Evolutionary conservation across 2,888 invertebrate genomes (phyloP).

Genomic region (Papilio protenor): DNA sequence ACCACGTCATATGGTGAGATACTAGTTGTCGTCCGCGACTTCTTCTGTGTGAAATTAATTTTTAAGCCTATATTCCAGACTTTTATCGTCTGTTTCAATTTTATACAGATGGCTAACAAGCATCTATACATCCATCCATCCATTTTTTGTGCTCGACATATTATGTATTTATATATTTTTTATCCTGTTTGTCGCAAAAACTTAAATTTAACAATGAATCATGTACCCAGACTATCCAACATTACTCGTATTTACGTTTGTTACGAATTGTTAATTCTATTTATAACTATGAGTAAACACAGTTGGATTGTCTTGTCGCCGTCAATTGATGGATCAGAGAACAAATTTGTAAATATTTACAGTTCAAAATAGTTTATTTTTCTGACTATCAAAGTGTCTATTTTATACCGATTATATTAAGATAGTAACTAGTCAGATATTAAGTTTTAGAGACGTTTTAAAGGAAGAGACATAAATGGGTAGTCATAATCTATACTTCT

Average conservation of each 20-base stretch:
- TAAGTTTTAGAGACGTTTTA: too few relatives aligned
- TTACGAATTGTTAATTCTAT: neutral
- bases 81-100: too few relatives aligned
- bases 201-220: neutral
- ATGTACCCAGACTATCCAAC: neutral
- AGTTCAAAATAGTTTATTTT: neutral
- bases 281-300: constrained; percentile 5
- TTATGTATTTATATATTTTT: too few relatives aligned
- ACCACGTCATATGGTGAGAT: constrained; percentile 90
- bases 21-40: neutral
- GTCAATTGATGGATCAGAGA: constrained; percentile 13
- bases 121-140: too few relatives aligned
- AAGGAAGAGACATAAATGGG: too few relatives aligned
- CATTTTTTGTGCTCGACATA: too few relatives aligned
- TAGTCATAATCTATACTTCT: too few relatives aligned
- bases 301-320: constrained; percentile 5
- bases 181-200: neutral
- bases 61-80: too few relatives aligned
- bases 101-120: too few relatives aligned
- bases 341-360: constrained; percentile 5
- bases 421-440: too few relatives aligned
- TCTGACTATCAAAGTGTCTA: too few relatives aligned
- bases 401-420: too few relatives aligned
- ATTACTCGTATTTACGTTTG: neutral
- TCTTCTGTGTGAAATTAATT: neutral